Evolutionary conservation across 2,113 vertebrate genomes (phyloP), one percentile per base, ranked within the genome.

Genomic region (Regulus satrapa): DNA sequence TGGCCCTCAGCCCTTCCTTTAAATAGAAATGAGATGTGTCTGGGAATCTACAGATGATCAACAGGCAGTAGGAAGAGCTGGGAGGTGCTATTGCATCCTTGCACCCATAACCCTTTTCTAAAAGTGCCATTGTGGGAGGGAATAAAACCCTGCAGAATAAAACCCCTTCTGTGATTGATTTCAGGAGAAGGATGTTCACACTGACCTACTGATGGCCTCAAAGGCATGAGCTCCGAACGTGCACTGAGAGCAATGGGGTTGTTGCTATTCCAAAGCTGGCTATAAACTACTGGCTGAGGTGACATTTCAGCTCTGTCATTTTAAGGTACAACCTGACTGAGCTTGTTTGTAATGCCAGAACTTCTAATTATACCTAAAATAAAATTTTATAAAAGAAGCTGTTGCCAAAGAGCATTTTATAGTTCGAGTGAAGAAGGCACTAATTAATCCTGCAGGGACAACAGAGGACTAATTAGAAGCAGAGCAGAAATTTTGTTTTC

Each of bases 401-500:
- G 82, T 94, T 95, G 72, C 85, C 90, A 93, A 97, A 95, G 80
- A 78, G 28, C 82, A 95, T 83, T 86, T 95, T 88, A 95, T 74
- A 78, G 85, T 77, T 67, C 1, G 12, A 93, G 59, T 55, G 90
- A 73, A 94, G 75, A 29, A 25, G 26, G 67, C 67, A 80, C 68
- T 97, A 96, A 96, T 97, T 96, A 97, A 96, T 95, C 79, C 95
- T 96, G 72, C 85, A 86, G 95, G 93, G 92, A 94, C 93, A 95
- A 93, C 63, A 94, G 88, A 90, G 10, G n/a, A 75, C 85, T 96
- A 96, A 95, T 96, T 93, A 93, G 88, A 76, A 92, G 88, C 45
- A 52, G 72, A 95, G 52, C 36, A 88, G 21, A 89, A 88, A 88
- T 90, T 89, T 38, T 92, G 54, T 66, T 95, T 92, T 89, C 67